A percentile compares a stretch with the other conserved stretches of the same genome.
phyloP scores from a whole-genome alignment of 2,113 vertebrate species.

The Pangasianodon gigas region DNA sequence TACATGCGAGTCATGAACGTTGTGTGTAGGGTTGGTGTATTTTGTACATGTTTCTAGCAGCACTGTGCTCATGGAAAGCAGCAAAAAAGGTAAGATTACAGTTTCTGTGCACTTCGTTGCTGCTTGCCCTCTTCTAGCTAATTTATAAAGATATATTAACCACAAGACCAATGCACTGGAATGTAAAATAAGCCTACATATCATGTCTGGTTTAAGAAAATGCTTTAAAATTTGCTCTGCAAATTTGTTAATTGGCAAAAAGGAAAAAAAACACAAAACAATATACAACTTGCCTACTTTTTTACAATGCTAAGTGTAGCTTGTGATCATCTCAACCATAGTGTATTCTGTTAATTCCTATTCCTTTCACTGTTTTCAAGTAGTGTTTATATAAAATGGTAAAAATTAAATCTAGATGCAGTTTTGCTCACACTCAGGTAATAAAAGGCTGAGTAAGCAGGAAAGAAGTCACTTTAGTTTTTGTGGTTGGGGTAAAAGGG shows the following conservation, averaged over 20 bases:
- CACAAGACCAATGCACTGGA: background rate
- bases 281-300: background rate
- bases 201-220: no score
- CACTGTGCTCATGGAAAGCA: background rate
- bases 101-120: no score
- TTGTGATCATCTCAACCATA: background rate
- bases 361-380: background rate
- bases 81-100: background rate
- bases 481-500: background rate
- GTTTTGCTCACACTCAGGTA: background rate
- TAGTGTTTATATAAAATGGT: background rate
- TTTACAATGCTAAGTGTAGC: background rate
- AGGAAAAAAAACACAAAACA: background rate
- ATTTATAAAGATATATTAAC: background rate
- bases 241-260: no score
- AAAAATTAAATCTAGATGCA: background rate
- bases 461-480: background rate
- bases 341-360: background rate
- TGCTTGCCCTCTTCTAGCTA: background rate
- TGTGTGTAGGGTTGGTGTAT: background rate
- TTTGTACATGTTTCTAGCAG: background rate
- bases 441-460: background rate
- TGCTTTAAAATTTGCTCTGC: background rate
- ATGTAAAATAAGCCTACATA: background rate
- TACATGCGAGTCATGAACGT: background rate